A percentile compares a stretch with the other conserved stretches of the same genome.
phyloP scores from a whole-genome alignment of 2,888 invertebrate genomes.

The Emmelina monodactyla region DNA sequence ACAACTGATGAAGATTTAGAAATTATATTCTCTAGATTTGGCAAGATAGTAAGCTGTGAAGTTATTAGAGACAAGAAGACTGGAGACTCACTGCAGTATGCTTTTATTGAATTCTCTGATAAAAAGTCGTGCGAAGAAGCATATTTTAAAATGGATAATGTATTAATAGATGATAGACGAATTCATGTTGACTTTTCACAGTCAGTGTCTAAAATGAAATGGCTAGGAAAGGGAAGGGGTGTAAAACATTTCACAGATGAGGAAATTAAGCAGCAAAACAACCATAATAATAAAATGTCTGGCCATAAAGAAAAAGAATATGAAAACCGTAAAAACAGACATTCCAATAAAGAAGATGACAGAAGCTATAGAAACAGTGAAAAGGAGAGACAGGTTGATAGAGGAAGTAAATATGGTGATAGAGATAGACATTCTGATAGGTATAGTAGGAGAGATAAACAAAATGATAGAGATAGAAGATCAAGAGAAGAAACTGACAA shows the following conservation, averaged over 20 bases:
- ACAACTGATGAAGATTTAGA: slow-evolving; percentile 97
- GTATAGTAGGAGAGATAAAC: neutral
- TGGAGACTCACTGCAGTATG: slow-evolving; percentile 96
- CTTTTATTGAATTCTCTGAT: slow-evolving; percentile 97
- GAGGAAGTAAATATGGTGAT: slow-evolving; percentile 10
- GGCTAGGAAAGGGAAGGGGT: slow-evolving; percentile 88
- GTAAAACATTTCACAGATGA: slow-evolving; percentile 65
- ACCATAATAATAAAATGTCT: slow-evolving; percentile 19
- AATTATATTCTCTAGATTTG: slow-evolving; percentile 97
- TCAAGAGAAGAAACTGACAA: slow-evolving; percentile 9
- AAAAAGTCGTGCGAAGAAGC: slow-evolving; percentile 95
- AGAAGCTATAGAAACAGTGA: slow-evolving; percentile 13
- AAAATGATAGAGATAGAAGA: slow-evolving; percentile 4
- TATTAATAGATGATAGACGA: slow-evolving; percentile 95
- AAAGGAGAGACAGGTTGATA: slow-evolving; percentile 18
- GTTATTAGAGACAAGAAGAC: slow-evolving; percentile 93
- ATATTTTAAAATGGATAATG: slow-evolving; percentile 99
- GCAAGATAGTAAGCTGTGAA: slow-evolving; percentile 92
- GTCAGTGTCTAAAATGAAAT: slow-evolving; percentile 93
- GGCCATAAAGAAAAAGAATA: slow-evolving; percentile 17
- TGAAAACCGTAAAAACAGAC: slow-evolving; percentile 10
- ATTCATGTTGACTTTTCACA: slow-evolving; percentile 99
- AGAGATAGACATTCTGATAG: slow-evolving; percentile 3
- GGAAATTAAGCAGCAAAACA: slow-evolving; percentile 10
- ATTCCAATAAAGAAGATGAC: slow-evolving; percentile 10